Evolutionary conservation across 1,140 invertebrate genomes (phyloP).

Genomic region (Drosophila trapezifrons): DNA sequence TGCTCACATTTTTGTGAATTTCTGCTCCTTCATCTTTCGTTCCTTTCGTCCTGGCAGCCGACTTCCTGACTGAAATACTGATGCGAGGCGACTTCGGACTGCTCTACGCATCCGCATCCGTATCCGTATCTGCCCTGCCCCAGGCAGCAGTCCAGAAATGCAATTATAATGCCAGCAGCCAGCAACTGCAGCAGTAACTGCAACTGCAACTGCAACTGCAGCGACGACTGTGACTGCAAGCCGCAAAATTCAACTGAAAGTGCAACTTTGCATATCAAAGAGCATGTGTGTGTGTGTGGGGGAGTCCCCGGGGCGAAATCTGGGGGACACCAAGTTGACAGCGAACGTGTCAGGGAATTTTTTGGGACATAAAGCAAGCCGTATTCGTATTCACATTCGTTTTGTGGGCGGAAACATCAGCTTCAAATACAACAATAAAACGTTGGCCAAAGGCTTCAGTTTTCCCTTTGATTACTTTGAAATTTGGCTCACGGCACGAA

Average conservation of each 20-base stretch:
- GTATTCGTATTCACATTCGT: background rate
- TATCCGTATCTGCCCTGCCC: constrained; percentile 1
- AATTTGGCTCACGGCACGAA: constrained; percentile 16
- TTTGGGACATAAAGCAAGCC: background rate
- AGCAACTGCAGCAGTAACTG: constrained; percentile 7
- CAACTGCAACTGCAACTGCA: constrained; percentile 1
- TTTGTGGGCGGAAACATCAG: background rate
- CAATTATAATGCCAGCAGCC: constrained; percentile 54
- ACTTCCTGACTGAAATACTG: constrained; percentile 19
- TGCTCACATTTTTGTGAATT: background rate
- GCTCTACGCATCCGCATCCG: constrained; percentile 2
- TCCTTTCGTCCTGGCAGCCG: background rate
- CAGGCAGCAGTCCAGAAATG: constrained; percentile 56
- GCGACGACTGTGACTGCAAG: background rate
- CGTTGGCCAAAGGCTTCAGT: background rate
- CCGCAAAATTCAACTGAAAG: too few relatives aligned
- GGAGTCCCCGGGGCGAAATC: constrained; percentile 9
- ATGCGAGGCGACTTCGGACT: constrained; percentile 22
- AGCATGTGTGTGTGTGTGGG: background rate
- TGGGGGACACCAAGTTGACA: constrained; percentile 1
- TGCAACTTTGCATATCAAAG: constrained; percentile 42
- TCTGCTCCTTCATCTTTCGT: background rate
- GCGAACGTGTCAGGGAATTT: constrained; percentile 22
- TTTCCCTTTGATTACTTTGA: constrained; percentile 17
- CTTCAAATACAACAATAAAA: background rate